Evolutionary conservation across 1,140 invertebrate genomes (phyloP).

Genomic region (Drosophila aff.): DNA sequence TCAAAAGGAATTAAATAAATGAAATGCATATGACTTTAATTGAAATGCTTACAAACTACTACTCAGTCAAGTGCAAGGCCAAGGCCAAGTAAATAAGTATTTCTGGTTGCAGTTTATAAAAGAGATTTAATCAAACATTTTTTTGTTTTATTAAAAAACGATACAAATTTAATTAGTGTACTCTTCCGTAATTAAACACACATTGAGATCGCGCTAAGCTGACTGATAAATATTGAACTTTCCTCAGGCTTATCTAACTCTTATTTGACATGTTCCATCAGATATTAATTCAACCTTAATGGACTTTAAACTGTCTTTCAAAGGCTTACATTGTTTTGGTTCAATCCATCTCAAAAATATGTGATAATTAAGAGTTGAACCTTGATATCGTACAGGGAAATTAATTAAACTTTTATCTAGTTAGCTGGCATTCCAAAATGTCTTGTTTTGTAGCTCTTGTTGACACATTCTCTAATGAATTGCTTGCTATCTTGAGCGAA

Average conservation of each 20-base stretch:
- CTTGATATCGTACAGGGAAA: conserved; percentile 15
- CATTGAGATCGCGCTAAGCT: neutral
- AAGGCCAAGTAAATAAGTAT: conserved; percentile 3
- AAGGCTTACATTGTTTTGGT: conserved; percentile 19
- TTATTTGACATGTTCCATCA: neutral
- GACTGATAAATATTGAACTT: conserved; percentile 8
- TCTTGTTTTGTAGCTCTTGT: conserved; percentile 1
- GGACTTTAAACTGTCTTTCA: conserved; percentile 7
- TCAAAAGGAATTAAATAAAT: conserved; percentile 49
- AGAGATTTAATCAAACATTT: neutral
- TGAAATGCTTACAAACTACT: conserved; percentile 14
- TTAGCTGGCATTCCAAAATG: conserved; percentile 23
- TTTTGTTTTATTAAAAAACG: too few relatives aligned
- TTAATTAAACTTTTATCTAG: conserved; percentile 43
- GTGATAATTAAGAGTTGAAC: conserved; percentile 25
- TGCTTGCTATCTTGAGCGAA: conserved; percentile 20
- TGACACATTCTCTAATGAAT: conserved; percentile 41
- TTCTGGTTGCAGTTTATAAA: neutral
- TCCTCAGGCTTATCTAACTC: conserved; percentile 1
- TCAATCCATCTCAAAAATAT: conserved; percentile 6
- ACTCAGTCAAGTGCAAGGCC: conserved; percentile 31
- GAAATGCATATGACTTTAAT: conserved; percentile 43
- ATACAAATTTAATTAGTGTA: conserved; percentile 2
- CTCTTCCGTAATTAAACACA: neutral
- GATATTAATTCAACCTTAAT: conserved; percentile 5